These are phyloP conservation scores for Platysternon megacephalum DNA, from an alignment of 2,113 vertebrate genomes.

Conservation along the genomic window DNA sequence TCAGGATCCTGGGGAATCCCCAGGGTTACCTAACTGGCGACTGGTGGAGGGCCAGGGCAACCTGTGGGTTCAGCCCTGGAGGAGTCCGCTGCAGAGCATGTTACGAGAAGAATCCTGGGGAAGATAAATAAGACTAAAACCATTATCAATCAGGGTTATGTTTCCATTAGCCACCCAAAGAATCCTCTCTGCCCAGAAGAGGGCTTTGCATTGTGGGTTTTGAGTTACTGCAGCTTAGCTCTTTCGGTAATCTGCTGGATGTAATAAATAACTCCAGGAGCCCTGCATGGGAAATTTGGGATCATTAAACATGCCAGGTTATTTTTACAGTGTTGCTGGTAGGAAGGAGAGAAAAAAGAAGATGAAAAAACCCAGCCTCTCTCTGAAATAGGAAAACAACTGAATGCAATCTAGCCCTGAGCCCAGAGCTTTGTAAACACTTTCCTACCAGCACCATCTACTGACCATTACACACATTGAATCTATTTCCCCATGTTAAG, in stretches of 20 bases:
- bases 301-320: conserved; percentile 11
- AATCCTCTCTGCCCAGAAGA: conserved; percentile 29
- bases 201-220: background rate
- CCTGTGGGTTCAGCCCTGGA: background rate
- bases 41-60: background rate
- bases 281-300: background rate
- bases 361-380: background rate
- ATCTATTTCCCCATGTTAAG: no score
- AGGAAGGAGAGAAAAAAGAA: background rate
- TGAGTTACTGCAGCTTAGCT: conserved; percentile 33
- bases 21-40: background rate
- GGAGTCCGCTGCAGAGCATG: background rate
- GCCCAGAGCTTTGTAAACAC: background rate
- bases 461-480: conserved; percentile 14
- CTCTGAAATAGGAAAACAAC: background rate
- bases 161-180: conserved; percentile 65
- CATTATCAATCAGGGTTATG: conserved; percentile 40
- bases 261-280: conserved; percentile 49
- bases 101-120: background rate
- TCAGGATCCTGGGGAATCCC: background rate
- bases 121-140: conserved; percentile 45
- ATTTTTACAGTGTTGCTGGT: conserved; percentile 22
- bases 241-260: conserved; percentile 40
- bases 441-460: conserved; percentile 74
- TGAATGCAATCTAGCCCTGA: background rate